Evolutionary conservation across 2,113 vertebrate genomes (phyloP).

Genomic region (Formicarius rufipectus): DNA sequence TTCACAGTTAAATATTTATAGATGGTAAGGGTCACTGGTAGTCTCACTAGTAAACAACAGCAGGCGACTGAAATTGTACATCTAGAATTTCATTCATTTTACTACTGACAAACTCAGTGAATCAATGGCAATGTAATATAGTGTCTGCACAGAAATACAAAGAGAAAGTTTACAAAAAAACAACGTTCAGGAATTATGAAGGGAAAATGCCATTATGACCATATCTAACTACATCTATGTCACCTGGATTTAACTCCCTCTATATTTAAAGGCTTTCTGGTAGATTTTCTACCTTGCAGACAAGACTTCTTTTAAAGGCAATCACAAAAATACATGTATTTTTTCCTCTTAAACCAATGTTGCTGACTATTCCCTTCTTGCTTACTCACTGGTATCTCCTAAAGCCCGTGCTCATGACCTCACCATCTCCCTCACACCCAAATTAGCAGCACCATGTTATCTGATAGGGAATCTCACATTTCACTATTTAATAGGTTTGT

Average conservation of each 20-base stretch:
- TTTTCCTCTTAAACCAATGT: accelerated
- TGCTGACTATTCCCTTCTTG: neutral
- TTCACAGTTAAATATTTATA: constrained; percentile 49
- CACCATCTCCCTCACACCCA: neutral
- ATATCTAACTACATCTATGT: neutral
- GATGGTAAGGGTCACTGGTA: constrained; percentile 47
- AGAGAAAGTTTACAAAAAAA: neutral
- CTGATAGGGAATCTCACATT: constrained; percentile 36
- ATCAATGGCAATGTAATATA: constrained; percentile 53
- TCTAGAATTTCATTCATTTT: constrained; percentile 65
- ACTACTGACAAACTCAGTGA: constrained; percentile 36
- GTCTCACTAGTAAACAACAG: constrained; percentile 53
- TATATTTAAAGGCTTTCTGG: neutral
- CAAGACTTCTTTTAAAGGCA: neutral
- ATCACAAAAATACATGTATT: neutral
- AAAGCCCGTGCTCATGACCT: neutral
- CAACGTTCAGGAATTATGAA: neutral
- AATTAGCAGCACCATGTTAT: constrained; percentile 35
- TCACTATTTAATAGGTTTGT: constrained; percentile 30
- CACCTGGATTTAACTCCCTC: neutral
- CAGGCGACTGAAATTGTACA: constrained; percentile 45
- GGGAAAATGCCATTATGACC: neutral
- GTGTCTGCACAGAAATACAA: neutral
- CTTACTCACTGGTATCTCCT: neutral
- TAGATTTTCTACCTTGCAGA: neutral